These are phyloP conservation scores for Drosophila persimilis DNA, from an alignment of 1,140 invertebrate species.

Conservation along the genomic window DNA sequence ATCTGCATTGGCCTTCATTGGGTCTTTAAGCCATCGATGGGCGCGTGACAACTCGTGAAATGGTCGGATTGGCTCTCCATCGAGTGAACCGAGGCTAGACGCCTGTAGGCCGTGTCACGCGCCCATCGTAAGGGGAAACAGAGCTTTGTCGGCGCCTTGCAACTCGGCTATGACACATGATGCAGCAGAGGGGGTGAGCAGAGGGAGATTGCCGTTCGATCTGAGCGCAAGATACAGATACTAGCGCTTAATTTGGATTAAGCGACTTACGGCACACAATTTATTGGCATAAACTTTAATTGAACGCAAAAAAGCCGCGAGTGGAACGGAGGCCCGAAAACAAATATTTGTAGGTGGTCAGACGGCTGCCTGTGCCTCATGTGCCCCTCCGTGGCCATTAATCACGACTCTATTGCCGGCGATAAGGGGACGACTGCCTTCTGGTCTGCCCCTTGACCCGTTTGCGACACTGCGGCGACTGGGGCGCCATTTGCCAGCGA, in stretches of 20 bases:
- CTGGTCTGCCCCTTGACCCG: neutral
- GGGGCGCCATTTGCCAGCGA: constrained; percentile 45
- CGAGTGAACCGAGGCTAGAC: neutral
- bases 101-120: constrained; percentile 12
- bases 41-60: constrained; percentile 17
- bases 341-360: constrained; percentile 76
- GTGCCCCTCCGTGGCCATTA: constrained; percentile 60
- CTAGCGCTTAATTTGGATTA: constrained; percentile 78
- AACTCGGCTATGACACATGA: constrained; percentile 81
- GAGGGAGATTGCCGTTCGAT: constrained; percentile 68
- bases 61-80: neutral
- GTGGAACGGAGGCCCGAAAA: constrained; percentile 26
- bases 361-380: constrained; percentile 12
- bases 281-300: constrained; percentile 80
- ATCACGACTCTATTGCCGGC: constrained; percentile 73
- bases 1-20: neutral
- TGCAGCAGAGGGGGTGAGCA: constrained; percentile 49
- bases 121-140: constrained; percentile 9
- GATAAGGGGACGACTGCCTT: too few species aligned
- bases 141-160: constrained; percentile 70
- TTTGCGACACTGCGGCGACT: constrained; percentile 46
- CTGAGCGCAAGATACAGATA: constrained; percentile 9
- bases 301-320: constrained; percentile 55
- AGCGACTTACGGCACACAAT: constrained; percentile 77
- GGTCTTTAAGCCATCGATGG: constrained; percentile 9